phyloP scores from a whole-genome alignment of 2,113 vertebrate species.

The Myiozetetes cayanensis region DNA sequence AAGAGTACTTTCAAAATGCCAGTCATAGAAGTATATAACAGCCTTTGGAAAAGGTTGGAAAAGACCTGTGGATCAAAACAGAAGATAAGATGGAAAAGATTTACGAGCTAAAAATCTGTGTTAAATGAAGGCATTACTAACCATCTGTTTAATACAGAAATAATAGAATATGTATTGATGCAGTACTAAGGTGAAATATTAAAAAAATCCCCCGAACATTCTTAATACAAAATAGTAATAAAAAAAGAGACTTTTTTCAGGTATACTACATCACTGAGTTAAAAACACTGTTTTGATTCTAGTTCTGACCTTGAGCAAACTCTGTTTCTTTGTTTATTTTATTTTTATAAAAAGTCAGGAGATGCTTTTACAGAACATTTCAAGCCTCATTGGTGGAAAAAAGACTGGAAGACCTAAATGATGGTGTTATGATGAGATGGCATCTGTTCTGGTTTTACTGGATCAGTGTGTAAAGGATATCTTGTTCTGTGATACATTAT shows the following conservation, averaged over 20 bases:
- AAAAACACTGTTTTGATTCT: background rate
- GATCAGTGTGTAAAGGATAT: background rate
- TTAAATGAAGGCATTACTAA: background rate
- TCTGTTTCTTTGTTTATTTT: background rate
- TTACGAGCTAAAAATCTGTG: background rate
- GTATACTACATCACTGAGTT: background rate
- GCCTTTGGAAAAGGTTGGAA: background rate
- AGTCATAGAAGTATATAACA: background rate
- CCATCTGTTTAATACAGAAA: background rate
- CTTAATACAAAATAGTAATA: background rate
- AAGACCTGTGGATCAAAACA: background rate
- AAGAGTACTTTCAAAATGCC: background rate
- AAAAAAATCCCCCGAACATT: background rate
- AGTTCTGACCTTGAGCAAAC: background rate
- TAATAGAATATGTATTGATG: background rate
- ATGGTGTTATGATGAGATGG: background rate
- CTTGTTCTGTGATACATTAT: background rate
- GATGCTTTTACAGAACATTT: background rate
- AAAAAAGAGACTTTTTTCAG: background rate
- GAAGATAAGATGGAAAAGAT: background rate
- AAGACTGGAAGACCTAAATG: background rate
- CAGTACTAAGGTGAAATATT: background rate
- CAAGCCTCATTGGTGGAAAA: background rate
- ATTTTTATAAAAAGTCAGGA: background rate
- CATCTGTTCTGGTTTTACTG: background rate